Conservation (phyloP, 1,140 invertebrate genomes). For the Leguminivora glycinivorella region DNA sequence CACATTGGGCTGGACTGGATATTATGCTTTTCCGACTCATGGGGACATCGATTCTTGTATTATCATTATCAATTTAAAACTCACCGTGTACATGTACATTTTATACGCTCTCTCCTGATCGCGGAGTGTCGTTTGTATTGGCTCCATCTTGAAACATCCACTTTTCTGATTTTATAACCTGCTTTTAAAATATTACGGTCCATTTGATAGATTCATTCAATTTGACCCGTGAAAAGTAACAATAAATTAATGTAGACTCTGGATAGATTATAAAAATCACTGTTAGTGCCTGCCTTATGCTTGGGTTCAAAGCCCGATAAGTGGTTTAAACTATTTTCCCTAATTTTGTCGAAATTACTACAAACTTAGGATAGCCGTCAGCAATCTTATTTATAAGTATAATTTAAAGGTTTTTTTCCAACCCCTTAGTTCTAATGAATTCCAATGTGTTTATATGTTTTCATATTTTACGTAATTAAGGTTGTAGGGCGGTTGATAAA, state of each 20-base stretch:
- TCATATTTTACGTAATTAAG: not conserved
- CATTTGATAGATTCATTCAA: conserved; percentile 44
- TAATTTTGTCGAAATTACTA: not conserved
- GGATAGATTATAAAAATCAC: not conserved
- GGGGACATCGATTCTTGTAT: not conserved
- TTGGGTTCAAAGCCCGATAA: conserved; percentile 6
- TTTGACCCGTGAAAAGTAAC: not conserved
- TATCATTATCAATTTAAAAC: conserved; percentile 30
- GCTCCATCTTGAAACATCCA: conserved; percentile 61
- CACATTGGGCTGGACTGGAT: too few relatives aligned
- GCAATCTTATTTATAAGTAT: conserved; percentile 26
- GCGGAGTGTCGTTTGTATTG: conserved; percentile 52
- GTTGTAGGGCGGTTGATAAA: not conserved
- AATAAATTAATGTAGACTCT: not conserved
- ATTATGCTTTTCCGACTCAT: too few relatives aligned
- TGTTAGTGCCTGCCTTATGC: conserved; percentile 10
- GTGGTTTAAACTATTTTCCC: not conserved
- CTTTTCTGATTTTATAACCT: conserved; percentile 42
- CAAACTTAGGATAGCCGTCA: conserved; percentile 31
- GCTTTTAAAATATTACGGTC: conserved; percentile 51
- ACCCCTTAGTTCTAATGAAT: not conserved
- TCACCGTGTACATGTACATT: conserved; percentile 74
- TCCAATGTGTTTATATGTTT: not conserved
- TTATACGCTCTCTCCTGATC: conserved; percentile 68
- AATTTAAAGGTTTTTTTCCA: not conserved